Conservation (phyloP, 2,797 vertebrate species). For the Phalanger gymnotis region DNA sequence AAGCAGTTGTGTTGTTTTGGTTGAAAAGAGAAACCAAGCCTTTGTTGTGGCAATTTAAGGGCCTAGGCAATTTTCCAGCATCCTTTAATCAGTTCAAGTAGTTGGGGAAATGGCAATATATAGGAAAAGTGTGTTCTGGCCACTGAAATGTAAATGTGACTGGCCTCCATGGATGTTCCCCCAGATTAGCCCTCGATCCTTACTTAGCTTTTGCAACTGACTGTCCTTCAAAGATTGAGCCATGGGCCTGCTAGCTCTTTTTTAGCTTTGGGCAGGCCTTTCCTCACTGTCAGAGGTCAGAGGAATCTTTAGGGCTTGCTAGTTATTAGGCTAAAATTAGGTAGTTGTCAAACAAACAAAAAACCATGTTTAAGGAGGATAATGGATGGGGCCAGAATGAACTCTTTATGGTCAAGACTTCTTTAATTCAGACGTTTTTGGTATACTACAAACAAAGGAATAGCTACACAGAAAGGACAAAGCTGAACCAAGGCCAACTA, state of each 20-base stretch:
- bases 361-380: neutral
- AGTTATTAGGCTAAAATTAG: neutral
- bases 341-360: neutral
- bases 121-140: conserved; percentile 9
- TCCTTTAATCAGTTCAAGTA: conserved; percentile 60
- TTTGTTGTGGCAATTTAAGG: conserved; percentile 71
- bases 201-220: neutral
- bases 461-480: fast-evolving
- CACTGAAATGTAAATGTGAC: neutral
- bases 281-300: neutral
- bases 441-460: fast-evolving
- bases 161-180: neutral
- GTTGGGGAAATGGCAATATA: neutral
- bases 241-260: neutral
- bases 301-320: neutral
- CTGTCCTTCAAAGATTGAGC: neutral
- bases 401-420: fast-evolving
- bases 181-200: fast-evolving
- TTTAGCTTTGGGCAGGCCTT: fast-evolving
- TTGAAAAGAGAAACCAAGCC: conserved; percentile 56
- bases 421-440: fast-evolving
- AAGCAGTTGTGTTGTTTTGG: conserved; percentile 33
- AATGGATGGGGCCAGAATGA: neutral
- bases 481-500: fast-evolving
- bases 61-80: conserved; percentile 30